Base-by-base conservation (phyloP, 2,797 vertebrate species). In the Nannoperca australis region DNA sequence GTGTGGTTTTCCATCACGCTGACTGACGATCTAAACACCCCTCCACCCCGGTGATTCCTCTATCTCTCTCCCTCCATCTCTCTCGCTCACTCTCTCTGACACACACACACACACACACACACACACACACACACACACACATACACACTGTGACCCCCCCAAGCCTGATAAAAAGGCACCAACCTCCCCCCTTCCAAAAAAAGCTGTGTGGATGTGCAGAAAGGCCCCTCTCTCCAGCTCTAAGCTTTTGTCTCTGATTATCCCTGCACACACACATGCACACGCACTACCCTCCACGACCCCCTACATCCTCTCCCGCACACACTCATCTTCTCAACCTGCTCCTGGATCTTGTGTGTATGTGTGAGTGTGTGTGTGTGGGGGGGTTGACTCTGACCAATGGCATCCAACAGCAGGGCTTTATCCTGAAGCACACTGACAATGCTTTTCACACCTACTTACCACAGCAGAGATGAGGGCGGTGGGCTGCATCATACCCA, bases 391-490 rank as follows among this genome's bases (percentile, higher is more conserved):
- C 79, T 90, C 83, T 89, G 88, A 92, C 92, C 92, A 92, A 93
- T 92, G 89, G 88, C 91, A 91, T 92, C 87, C 88, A 89, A 66
- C 70, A 84, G 84, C 85, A 77, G 78, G 78, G 90, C 85, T 92
- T 94, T 91, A 93, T 92, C 92, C 92, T 91, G 85, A 83, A 92
- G 89, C 91, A 87, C 91, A 93, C 81, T 87, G 91, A 93, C 92
- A 94, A 94, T 92, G 92, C 89, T 93, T 93, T 95, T 93, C 93
- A 93, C 91, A 93, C 91, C 90, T 92, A 93, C 92, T 93, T 93
- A 93, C 84, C 85, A 89, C 81, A 87, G 91, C 85, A 90, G 89
- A 90, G 91, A 92, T 87, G 87, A 88, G 85, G 88, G 89, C 79
- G 83, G 79, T 60, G 79, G 90, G 84, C 85, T 91, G 91, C 91